phyloP scores from a whole-genome alignment of 2,113 vertebrate genomes.

The Clarias magur region DNA sequence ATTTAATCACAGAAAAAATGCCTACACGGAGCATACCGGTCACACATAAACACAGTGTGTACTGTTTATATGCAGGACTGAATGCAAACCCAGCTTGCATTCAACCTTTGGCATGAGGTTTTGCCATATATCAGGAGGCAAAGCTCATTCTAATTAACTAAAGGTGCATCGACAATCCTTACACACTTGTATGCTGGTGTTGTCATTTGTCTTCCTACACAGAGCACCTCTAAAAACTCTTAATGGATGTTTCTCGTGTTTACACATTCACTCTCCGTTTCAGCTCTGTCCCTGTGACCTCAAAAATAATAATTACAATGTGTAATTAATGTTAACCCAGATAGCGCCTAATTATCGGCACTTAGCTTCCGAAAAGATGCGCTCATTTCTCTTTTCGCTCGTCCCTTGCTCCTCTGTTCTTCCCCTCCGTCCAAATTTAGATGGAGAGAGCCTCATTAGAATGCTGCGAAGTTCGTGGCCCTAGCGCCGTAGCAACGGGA shows the following conservation, averaged over 20 bases:
- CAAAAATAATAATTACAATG: constrained; percentile 68
- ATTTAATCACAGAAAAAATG: constrained; percentile 45
- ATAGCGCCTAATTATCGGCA: constrained; percentile 68
- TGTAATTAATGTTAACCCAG: constrained; percentile 73
- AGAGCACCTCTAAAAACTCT: constrained; percentile 28
- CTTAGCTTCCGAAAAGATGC: constrained; percentile 52
- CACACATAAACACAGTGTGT: neutral
- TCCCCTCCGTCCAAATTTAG: constrained; percentile 68
- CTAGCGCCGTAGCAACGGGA: constrained; percentile 34
- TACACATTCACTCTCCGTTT: constrained; percentile 60
- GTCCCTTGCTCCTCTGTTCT: constrained; percentile 33
- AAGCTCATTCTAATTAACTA: neutral
- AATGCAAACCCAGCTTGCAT: neutral
- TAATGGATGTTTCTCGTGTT: constrained; percentile 58
- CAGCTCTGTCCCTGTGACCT: constrained; percentile 55
- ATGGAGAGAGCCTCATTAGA: constrained; percentile 58
- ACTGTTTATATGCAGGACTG: neutral
- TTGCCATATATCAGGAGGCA: neutral
- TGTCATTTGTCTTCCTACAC: constrained; percentile 5
- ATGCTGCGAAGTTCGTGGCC: constrained; percentile 52
- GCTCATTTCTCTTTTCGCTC: constrained; percentile 45
- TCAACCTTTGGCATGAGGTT: neutral
- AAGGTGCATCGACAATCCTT: constrained; percentile 5
- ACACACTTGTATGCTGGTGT: neutral
- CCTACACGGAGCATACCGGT: constrained; percentile 40